These are phyloP conservation scores for Phalacrocorax brasilianus DNA, from an alignment of 2,113 vertebrate species.

Conservation along the genomic window DNA sequence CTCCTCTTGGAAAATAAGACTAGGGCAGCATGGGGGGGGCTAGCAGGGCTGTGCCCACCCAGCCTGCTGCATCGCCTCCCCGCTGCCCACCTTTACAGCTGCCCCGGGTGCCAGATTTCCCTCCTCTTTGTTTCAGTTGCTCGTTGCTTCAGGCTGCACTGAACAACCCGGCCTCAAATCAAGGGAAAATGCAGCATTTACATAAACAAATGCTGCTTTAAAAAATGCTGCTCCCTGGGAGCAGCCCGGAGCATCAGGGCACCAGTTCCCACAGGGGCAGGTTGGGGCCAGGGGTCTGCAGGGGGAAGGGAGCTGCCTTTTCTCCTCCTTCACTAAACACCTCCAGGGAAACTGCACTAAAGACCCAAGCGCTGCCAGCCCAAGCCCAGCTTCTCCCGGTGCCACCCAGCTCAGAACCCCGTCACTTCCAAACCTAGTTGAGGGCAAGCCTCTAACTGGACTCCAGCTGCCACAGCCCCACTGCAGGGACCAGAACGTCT, in stretches of 20 bases:
- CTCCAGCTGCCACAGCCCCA: neutral
- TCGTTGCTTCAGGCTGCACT: accelerated
- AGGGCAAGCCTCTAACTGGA: neutral
- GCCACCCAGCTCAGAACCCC: neutral
- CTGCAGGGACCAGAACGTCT: neutral
- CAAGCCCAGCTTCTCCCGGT: neutral
- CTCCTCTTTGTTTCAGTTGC: neutral
- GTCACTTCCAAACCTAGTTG: neutral
- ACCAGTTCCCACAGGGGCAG: neutral
- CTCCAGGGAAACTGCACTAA: neutral
- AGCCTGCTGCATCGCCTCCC: neutral
- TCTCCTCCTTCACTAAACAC: neutral
- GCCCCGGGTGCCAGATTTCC: neutral
- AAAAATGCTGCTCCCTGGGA: neutral
- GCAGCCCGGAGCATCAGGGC: accelerated
- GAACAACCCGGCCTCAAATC: neutral
- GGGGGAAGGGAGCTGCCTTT: neutral
- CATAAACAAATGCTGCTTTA: neutral
- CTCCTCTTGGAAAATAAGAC: neutral
- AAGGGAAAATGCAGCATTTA: neutral
- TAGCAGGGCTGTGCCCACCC: neutral
- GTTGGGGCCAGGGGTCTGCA: neutral
- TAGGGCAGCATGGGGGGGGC: neutral
- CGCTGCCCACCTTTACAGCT: accelerated
- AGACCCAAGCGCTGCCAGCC: neutral